phyloP scores from a whole-genome alignment of 2,113 vertebrate genomes.

The Meriones unguiculatus region DNA sequence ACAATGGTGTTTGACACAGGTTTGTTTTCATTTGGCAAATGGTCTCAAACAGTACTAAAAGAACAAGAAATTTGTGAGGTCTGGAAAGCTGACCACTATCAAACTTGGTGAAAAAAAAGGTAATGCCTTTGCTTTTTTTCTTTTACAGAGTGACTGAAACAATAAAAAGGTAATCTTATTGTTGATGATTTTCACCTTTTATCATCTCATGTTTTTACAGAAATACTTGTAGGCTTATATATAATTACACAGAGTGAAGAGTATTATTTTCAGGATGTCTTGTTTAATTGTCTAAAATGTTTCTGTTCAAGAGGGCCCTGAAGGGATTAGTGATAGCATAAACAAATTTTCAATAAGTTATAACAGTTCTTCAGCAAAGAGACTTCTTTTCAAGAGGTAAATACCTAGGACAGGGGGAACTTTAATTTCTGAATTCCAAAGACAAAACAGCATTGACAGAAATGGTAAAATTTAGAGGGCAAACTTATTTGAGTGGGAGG shows the following conservation, averaged over 20 bases:
- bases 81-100: background rate
- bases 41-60: background rate
- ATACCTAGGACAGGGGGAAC: conserved; percentile 1
- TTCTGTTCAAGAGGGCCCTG: conserved; percentile 11
- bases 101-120: background rate
- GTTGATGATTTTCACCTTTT: conserved; percentile 10
- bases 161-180: background rate
- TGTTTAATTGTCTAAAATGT: conserved; percentile 59
- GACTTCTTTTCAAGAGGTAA: conserved; percentile 59
- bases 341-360: conserved; percentile 65
- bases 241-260: conserved; percentile 12
- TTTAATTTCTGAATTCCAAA: conserved; percentile 63
- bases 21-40: background rate
- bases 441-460: conserved; percentile 25
- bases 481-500: background rate
- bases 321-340: conserved; percentile 55
- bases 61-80: background rate
- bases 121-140: background rate
- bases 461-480: conserved; percentile 30
- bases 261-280: conserved; percentile 46
- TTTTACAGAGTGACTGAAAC: conserved; percentile 4
- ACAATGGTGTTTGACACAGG: background rate
- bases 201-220: background rate
- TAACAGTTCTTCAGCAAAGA: conserved; percentile 50
- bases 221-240: conserved; percentile 43